phyloP scores from a whole-genome alignment of 2,888 invertebrate species.

The Labia minor region DNA sequence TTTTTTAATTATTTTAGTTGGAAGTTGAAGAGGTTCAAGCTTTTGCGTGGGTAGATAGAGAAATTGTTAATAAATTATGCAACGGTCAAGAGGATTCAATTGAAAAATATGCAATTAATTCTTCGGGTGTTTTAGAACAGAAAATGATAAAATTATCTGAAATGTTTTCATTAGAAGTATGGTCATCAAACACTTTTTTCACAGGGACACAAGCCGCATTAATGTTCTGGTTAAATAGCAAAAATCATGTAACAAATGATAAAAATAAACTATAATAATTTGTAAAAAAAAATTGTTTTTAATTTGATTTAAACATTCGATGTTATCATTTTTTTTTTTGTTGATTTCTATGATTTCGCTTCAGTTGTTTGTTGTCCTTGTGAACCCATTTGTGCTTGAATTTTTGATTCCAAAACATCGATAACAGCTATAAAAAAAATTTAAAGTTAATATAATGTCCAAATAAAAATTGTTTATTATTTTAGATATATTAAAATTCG shows the following conservation, averaged over 20 bases:
- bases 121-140: background rate
- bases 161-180: slow-evolving; percentile 14
- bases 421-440: slow-evolving; percentile 45
- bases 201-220: background rate
- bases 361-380: slow-evolving; percentile 28
- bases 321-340: slow-evolving; percentile 15
- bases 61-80: slow-evolving; percentile 14
- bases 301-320: background rate
- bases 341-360: slow-evolving; percentile 23
- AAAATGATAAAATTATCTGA: background rate
- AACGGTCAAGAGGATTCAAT: background rate
- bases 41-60: slow-evolving; percentile 32
- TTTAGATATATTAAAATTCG: no score
- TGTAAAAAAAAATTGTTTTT: background rate
- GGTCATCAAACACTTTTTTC: slow-evolving; percentile 17
- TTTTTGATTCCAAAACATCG: slow-evolving; percentile 65
- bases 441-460: background rate
- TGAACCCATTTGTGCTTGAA: slow-evolving; percentile 41
- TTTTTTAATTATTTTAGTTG: slow-evolving; percentile 28
- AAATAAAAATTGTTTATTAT: slow-evolving; percentile 15
- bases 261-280: slow-evolving; percentile 3
- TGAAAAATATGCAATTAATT: background rate
- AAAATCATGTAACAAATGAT: background rate
- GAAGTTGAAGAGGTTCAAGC: slow-evolving; percentile 35
- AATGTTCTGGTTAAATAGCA: background rate